These are phyloP conservation scores for Acomys russatus DNA, from an alignment of 2,797 vertebrate species.

Conservation along the genomic window DNA sequence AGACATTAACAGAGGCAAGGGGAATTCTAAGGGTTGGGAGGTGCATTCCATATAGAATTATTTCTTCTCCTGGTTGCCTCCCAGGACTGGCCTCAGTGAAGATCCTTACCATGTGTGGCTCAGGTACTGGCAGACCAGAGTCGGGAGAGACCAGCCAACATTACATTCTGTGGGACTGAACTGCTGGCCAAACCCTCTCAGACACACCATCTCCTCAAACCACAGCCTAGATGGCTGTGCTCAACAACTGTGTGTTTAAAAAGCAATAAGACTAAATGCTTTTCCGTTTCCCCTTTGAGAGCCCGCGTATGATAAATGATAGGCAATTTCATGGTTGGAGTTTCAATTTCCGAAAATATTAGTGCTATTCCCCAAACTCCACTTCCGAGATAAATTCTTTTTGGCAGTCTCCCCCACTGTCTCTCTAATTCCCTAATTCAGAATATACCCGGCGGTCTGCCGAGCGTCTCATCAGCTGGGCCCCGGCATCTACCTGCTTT, in stretches of 20 bases:
- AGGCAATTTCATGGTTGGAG: slow-evolving; percentile 90
- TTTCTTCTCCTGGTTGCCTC: too few relatives aligned
- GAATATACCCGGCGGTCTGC: slow-evolving; percentile 71
- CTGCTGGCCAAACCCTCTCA: not conserved
- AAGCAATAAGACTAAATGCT: slow-evolving; percentile 89
- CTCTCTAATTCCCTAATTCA: slow-evolving; percentile 74
- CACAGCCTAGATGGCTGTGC: slow-evolving; percentile 64
- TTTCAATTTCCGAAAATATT: slow-evolving; percentile 91
- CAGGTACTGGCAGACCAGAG: not conserved
- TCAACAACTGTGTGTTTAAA: slow-evolving; percentile 87
- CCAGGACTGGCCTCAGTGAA: not conserved
- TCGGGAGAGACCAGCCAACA: not conserved
- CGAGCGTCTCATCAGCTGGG: not conserved
- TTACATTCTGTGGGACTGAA: not conserved
- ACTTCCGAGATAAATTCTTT: slow-evolving; percentile 87
- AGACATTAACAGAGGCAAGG: not conserved
- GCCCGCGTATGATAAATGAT: slow-evolving; percentile 90
- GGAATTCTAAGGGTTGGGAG: not conserved
- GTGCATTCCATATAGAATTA: too few relatives aligned
- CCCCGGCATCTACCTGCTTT: slow-evolving; percentile 28
- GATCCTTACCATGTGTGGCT: accelerated
- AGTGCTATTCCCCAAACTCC: slow-evolving; percentile 87
- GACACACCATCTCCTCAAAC: slow-evolving; percentile 41
- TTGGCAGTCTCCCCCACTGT: slow-evolving; percentile 82
- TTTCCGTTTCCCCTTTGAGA: slow-evolving; percentile 86